These are phyloP conservation scores for Teleiodes luculella DNA, from an alignment of 2,888 invertebrate genomes.

Conservation along the genomic window DNA sequence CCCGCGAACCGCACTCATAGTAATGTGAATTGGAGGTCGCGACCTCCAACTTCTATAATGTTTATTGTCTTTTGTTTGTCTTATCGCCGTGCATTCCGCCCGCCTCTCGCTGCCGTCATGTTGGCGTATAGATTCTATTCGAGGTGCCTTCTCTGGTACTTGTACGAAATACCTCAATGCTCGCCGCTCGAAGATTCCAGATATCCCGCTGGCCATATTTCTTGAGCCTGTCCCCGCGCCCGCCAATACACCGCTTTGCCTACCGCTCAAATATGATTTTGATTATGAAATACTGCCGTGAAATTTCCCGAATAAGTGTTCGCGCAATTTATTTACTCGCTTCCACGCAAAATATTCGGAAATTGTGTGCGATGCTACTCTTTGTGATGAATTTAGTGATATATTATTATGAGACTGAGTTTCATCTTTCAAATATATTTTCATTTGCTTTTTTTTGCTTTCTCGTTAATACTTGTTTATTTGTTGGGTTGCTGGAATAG, in stretches of 20 bases:
- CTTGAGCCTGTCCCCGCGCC: conserved; percentile 40
- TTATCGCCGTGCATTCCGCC: no score
- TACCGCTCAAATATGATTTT: conserved; percentile 52
- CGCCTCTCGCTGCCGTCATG: no score
- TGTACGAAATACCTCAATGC: no score
- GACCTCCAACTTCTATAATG: no score
- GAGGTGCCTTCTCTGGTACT: no score
- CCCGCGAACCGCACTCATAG: no score
- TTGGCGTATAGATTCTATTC: no score
- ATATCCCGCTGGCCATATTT: conserved; percentile 54
- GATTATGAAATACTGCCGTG: conserved; percentile 53
- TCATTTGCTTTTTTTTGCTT: background rate
- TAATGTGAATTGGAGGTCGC: no score
- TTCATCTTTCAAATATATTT: background rate
- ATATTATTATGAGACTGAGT: background rate
- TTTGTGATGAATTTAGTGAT: conserved; percentile 4
- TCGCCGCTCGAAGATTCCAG: conserved; percentile 56
- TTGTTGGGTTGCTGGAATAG: conserved; percentile 19
- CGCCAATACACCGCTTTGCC: conserved; percentile 27
- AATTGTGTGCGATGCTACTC: conserved; percentile 24
- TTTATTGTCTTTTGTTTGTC: no score
- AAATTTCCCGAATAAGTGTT: conserved; percentile 42
- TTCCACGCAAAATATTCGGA: conserved; percentile 32
- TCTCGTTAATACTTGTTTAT: background rate
- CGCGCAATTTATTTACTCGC: conserved; percentile 39